Evolutionary conservation across 2,797 vertebrate genomes (phyloP).

Genomic region (Kryptolebias ocellatus): DNA sequence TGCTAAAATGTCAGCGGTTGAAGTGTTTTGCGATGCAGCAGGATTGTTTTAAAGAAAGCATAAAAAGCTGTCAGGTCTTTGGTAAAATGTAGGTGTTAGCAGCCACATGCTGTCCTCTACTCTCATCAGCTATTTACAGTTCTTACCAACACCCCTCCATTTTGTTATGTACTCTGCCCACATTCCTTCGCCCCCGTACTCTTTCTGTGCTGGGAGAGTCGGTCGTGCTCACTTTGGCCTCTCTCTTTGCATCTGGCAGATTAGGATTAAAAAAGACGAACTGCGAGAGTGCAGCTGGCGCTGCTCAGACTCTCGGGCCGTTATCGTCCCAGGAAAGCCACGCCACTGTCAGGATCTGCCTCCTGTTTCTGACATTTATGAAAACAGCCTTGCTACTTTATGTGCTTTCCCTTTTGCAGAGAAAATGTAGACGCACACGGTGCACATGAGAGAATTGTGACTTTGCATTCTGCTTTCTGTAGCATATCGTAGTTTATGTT

Average conservation of each 20-base stretch:
- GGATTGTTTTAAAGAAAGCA: conserved; percentile 59
- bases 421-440: conserved; percentile 20
- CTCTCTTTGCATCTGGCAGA: conserved; percentile 76
- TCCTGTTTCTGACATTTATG: conserved; percentile 26
- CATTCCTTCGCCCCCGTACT: conserved; percentile 69
- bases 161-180: conserved; percentile 80
- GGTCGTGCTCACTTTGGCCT: conserved; percentile 62
- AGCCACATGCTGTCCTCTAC: conserved; percentile 71
- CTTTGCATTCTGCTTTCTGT: conserved; percentile 14
- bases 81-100: conserved; percentile 68
- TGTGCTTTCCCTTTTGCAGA: conserved; percentile 5
- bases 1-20: conserved; percentile 36
- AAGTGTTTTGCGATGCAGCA: conserved; percentile 41
- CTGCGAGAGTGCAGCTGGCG: conserved; percentile 60
- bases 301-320: conserved; percentile 48
- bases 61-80: conserved; percentile 56
- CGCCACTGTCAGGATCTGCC: conserved; percentile 39
- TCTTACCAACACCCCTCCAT: conserved; percentile 76
- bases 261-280: conserved; percentile 66
- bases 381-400: neutral
- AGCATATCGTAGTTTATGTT: too few relatives aligned
- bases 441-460: conserved; percentile 1
- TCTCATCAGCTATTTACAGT: conserved; percentile 78
- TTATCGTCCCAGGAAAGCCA: conserved; percentile 41
- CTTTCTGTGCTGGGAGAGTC: conserved; percentile 59